phyloP scores from a whole-genome alignment of 2,888 invertebrate species.

The Thelaira solivaga region DNA sequence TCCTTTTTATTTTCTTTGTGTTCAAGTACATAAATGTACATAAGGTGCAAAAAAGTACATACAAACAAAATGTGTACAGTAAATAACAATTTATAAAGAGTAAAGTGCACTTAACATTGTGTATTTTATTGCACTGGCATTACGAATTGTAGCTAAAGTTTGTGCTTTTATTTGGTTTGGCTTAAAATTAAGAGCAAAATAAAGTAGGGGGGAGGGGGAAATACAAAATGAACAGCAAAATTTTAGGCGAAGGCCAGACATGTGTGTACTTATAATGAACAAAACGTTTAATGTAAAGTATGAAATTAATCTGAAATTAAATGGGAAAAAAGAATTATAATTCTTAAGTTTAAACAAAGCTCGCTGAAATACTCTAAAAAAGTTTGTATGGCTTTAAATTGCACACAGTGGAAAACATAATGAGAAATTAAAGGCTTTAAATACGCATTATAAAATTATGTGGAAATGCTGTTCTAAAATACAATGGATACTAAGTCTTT shows the following conservation, averaged over 20 bases:
- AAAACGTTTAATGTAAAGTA: conserved; percentile 4
- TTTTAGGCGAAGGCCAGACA: conserved; percentile 61
- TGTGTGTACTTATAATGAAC: conserved; percentile 30
- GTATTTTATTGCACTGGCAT: conserved; percentile 38
- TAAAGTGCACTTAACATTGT: conserved; percentile 58
- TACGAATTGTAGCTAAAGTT: conserved; percentile 38
- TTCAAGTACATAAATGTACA: conserved; percentile 49
- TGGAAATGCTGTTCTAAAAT: not conserved
- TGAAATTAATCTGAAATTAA: conserved; percentile 39
- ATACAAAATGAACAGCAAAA: conserved; percentile 49
- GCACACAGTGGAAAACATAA: not conserved
- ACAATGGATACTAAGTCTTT: no score
- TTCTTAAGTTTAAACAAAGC: not conserved
- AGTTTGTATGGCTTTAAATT: not conserved
- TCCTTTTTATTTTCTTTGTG: not conserved
- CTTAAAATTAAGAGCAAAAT: not conserved
- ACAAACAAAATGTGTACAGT: conserved; percentile 31
- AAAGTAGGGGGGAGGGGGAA: not conserved
- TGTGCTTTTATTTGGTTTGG: conserved; percentile 29
- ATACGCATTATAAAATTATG: not conserved
- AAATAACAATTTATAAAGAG: conserved; percentile 51
- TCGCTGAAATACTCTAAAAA: not conserved
- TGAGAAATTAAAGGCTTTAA: not conserved
- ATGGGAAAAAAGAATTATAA: conserved; percentile 13
- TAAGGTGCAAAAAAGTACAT: conserved; percentile 30